Percentiles rank a stretch among this genome's conserved stretches.
phyloP scores from a whole-genome alignment of 2,888 invertebrate species.

The Deilephila elpenor region DNA sequence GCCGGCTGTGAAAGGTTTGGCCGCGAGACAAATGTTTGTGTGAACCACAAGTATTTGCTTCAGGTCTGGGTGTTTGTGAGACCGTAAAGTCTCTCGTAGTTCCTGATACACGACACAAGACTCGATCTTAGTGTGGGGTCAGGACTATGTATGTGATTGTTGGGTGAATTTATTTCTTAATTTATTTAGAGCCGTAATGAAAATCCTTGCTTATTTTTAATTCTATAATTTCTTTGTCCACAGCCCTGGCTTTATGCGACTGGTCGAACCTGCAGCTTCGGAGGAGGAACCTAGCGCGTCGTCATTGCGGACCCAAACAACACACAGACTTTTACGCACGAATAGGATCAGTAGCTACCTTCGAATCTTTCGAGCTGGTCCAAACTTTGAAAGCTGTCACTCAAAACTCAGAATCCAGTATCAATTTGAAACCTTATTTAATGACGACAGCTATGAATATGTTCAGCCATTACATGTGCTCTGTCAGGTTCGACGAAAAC shows the following conservation, averaged over 20 bases:
- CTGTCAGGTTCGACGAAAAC: slow-evolving; percentile 87
- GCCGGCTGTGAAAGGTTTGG: no score
- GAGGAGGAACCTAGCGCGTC: slow-evolving; percentile 90
- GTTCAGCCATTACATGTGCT: slow-evolving; percentile 95
- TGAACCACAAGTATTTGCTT: no score
- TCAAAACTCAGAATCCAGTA: slow-evolving; percentile 62
- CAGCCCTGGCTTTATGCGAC: slow-evolving; percentile 94
- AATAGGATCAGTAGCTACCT: slow-evolving; percentile 88
- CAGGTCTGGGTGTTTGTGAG: no score
- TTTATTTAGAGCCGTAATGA: no score
- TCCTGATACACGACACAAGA: no score
- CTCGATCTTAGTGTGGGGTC: no score
- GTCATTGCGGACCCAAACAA: slow-evolving; percentile 92
- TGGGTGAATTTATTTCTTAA: no score
- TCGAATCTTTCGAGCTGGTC: slow-evolving; percentile 87
- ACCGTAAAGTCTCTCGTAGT: no score
- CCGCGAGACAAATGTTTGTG: no score
- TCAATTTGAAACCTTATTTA: slow-evolving; percentile 88
- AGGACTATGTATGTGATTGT: no score
- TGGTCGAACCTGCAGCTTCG: slow-evolving; percentile 93
- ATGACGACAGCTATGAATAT: slow-evolving; percentile 92
- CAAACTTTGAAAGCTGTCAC: slow-evolving; percentile 79
- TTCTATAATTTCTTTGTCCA: slow-evolving; percentile 57
- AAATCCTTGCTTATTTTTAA: no score
- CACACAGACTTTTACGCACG: slow-evolving; percentile 89